Conservation (phyloP, 1,140 invertebrate species). For the Anadara kagoshimensis region DNA sequence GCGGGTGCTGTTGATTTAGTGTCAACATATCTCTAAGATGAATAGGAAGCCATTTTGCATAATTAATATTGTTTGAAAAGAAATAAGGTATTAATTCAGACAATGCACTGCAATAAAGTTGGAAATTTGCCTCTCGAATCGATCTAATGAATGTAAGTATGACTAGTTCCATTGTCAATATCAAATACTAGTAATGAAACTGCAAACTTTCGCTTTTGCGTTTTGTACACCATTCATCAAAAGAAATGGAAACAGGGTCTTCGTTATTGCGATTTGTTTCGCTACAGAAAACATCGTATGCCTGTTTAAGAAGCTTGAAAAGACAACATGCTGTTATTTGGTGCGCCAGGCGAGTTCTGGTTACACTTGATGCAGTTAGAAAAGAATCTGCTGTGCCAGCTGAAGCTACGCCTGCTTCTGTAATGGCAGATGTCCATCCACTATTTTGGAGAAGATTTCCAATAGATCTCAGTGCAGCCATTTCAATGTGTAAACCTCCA, state of each 20-base stretch:
- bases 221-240: conserved; percentile 35
- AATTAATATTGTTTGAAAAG: conserved; percentile 41
- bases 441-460: conserved; percentile 48
- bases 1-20: conserved; percentile 19
- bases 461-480: conserved; percentile 38
- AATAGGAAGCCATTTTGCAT: no score
- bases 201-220: no score
- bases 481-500: conserved; percentile 34
- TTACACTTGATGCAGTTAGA: conserved; percentile 23
- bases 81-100: conserved; percentile 35
- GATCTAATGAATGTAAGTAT: conserved; percentile 16
- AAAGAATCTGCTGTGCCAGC: conserved; percentile 44
- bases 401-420: conserved; percentile 37
- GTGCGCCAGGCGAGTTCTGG: conserved; percentile 8
- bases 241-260: conserved; percentile 7
- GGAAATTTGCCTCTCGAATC: conserved; percentile 35
- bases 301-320: conserved; percentile 11
- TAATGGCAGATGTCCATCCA: conserved; percentile 47
- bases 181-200: no score
- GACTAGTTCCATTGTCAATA: no score
- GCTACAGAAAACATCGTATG: conserved; percentile 12
- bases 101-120: conserved; percentile 24
- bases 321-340: background rate
- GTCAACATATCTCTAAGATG: conserved; percentile 33
- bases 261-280: background rate